Percentiles rank a stretch among this genome's conserved stretches.
Evolutionary conservation across 1,140 invertebrate genomes (phyloP).

Genomic region (Calosoma granatense): DNA sequence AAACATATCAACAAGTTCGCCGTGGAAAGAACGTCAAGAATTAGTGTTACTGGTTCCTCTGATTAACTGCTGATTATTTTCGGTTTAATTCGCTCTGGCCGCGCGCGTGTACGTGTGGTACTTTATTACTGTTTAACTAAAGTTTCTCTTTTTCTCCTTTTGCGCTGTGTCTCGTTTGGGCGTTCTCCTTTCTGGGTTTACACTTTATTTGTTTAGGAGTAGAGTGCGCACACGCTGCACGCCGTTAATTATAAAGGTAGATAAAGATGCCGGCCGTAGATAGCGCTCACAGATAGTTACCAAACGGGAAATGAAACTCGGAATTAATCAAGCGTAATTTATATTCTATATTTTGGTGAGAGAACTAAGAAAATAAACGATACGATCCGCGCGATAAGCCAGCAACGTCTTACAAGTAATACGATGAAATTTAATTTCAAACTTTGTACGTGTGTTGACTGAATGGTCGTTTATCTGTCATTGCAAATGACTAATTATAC

Average conservation of each 20-base stretch:
- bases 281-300: neutral
- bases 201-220: neutral
- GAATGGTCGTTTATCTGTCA: too few relatives aligned
- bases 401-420: neutral
- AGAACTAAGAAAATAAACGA: neutral
- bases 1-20: neutral
- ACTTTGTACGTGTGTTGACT: too few relatives aligned
- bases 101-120: neutral
- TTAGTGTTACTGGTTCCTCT: neutral
- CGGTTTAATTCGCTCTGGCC: neutral
- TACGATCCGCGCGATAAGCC: neutral
- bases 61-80: neutral
- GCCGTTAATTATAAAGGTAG: neutral
- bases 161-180: neutral
- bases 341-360: neutral
- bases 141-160: neutral
- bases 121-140: neutral
- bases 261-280: neutral
- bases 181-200: neutral
- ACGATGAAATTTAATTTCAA: neutral
- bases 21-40: neutral
- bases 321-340: neutral
- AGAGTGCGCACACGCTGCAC: too few relatives aligned
- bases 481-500: too few relatives aligned
- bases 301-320: neutral